Base-by-base conservation (phyloP, 2,113 vertebrate genomes). In the Orcinus orca region DNA sequence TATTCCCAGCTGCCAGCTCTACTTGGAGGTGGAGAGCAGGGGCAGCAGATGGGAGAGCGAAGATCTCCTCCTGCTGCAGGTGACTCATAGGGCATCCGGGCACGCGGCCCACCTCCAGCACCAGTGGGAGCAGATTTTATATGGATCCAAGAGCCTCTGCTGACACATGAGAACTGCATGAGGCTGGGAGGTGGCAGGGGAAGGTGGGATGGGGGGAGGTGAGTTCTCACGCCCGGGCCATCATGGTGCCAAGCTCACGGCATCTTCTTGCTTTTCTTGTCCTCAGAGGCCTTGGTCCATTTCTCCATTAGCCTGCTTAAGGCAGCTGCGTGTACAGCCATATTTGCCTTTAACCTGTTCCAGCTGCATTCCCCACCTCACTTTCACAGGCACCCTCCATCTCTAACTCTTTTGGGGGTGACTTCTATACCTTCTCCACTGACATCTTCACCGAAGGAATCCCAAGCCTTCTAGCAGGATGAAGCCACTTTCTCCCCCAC, bases 41-140 rank as follows among this genome's bases (percentile, higher is more conserved):
- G 80, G 26, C 33, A 80, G 88, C 96, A 97, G 88, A 93, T 96
- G 97, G 95, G 70, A 85, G 15, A 88, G 76, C 1, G 53, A 58
- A 11, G 84, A 58, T 58, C 81, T 77, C 44, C 79, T 73, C 79
- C 82, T 88, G 88, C 85, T 63, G 80, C 60, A 97, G 97, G 95
- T 95, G 94, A 97, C 50, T 96, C 97, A 92, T n/a, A 96, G 97
- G 90, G 92, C 73, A 84, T 53, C 87, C 0, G 6, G 94, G 97
- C 90, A 5, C 1, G 0, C 26, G n/a, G 94, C 90, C 86, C 73
- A 60, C 95, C 38, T 63, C 93, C 79, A 21, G 2, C 83, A 76
- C 63, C 83, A 63, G 85, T 29, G 68, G 92, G 82, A 96, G 36
- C 55, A 63, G 73, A 88, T 62, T 90, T 41, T 41, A 33, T 70